Percentiles rank a stretch among this genome's conserved stretches.
These are phyloP conservation scores for Sceliomorpha sp. DNA, from an alignment of 2,888 invertebrate genomes.

Conservation along the genomic window DNA sequence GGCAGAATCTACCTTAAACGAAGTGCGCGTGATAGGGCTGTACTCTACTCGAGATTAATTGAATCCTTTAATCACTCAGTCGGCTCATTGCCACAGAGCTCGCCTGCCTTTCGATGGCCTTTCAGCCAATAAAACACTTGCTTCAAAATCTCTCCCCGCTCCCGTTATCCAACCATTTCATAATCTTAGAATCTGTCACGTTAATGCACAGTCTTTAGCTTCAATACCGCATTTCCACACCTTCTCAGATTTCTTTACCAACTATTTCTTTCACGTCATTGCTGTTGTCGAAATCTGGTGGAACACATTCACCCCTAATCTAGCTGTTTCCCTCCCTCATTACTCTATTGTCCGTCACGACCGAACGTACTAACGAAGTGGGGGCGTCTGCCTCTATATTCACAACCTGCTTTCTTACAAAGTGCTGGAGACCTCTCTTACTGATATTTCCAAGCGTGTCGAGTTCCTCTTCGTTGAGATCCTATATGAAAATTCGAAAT, in stretches of 20 bases:
- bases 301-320: background rate
- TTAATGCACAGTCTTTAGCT: conserved; percentile 9
- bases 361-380: background rate
- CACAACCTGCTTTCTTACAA: too few species aligned
- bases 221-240: background rate
- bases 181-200: conserved; percentile 6
- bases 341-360: conserved; percentile 3
- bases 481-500: background rate
- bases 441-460: too few species aligned
- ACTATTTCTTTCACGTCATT: background rate
- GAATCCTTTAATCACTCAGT: background rate
- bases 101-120: too few species aligned
- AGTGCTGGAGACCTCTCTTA: too few species aligned
- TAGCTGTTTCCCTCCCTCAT: background rate
- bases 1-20: background rate
- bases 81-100: too few species aligned
- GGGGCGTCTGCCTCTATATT: background rate
- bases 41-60: too few species aligned
- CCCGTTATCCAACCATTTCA: too few species aligned
- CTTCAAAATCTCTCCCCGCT: too few species aligned
- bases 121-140: too few species aligned
- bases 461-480: too few species aligned
- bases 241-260: background rate
- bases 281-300: conserved; percentile 3
- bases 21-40: too few species aligned